These are phyloP conservation scores for Andrena bicolor DNA, from an alignment of 2,888 invertebrate genomes.

Conservation along the genomic window DNA sequence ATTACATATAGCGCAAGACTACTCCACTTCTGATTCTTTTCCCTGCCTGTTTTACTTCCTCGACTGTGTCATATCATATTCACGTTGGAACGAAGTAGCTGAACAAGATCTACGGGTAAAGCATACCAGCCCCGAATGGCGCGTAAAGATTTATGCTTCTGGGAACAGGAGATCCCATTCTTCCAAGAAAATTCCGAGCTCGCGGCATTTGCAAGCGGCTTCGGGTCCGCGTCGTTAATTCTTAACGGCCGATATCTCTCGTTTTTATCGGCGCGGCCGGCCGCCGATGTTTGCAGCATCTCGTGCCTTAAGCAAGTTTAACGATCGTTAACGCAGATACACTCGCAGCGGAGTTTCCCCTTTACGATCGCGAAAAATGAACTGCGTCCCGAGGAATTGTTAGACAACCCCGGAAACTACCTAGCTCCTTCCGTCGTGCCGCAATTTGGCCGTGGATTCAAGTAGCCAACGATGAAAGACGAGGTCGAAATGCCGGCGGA, in stretches of 20 bases:
- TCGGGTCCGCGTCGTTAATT: constrained; percentile 64
- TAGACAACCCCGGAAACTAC: constrained; percentile 42
- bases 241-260: constrained; percentile 67
- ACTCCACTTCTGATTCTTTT: background rate
- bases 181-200: background rate
- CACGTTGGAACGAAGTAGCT: too few relatives aligned
- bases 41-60: too few relatives aligned
- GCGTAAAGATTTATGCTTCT: background rate
- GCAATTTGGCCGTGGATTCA: constrained; percentile 45
- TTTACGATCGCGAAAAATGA: constrained; percentile 66
- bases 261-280: constrained; percentile 59
- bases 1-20: background rate
- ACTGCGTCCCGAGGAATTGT: constrained; percentile 57
- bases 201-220: constrained; percentile 23
- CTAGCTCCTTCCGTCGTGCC: constrained; percentile 7
- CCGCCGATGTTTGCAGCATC: constrained; percentile 61
- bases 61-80: too few relatives aligned
- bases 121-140: background rate
- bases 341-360: constrained; percentile 52
- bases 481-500: constrained; percentile 19
- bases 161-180: background rate
- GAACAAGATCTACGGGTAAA: too few relatives aligned
- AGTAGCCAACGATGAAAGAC: constrained; percentile 48
- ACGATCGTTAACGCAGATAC: constrained; percentile 70
- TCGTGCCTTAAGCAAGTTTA: constrained; percentile 65